Evolutionary conservation across 1,140 invertebrate species (phyloP).

Genomic region (Papilio dardanus): DNA sequence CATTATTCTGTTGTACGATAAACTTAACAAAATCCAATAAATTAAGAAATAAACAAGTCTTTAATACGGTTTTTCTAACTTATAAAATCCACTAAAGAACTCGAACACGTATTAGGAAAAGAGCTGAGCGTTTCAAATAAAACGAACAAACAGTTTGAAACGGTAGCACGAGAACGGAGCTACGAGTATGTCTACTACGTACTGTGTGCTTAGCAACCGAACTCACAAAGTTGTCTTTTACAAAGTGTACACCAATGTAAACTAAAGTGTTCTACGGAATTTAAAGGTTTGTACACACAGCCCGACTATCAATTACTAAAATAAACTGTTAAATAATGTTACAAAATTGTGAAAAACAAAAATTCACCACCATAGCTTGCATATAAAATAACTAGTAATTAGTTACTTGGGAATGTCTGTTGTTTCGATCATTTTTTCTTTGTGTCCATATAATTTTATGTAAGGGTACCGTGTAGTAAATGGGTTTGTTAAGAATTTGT

Average conservation of each 20-base stretch:
- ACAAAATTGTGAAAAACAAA: no score
- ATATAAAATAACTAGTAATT: no score
- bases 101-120: slow-evolving; percentile 6
- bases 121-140: slow-evolving; percentile 1
- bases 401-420: no score
- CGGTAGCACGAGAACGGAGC: neutral
- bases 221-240: slow-evolving; percentile 16
- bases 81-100: neutral
- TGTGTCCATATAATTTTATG: neutral
- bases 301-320: neutral
- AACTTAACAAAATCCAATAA: neutral
- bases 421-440: no score
- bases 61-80: neutral
- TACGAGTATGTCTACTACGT: neutral
- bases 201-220: neutral
- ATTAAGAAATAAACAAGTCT: neutral
- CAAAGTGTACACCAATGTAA: neutral
- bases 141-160: slow-evolving; percentile 13
- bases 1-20: neutral
- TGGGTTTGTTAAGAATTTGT: neutral
- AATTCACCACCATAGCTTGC: no score
- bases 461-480: neutral
- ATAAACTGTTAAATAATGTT: no score
- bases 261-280: neutral
- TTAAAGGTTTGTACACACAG: neutral